phyloP scores from a whole-genome alignment of 2,113 vertebrate species.

The Lutjanus erythropterus region DNA sequence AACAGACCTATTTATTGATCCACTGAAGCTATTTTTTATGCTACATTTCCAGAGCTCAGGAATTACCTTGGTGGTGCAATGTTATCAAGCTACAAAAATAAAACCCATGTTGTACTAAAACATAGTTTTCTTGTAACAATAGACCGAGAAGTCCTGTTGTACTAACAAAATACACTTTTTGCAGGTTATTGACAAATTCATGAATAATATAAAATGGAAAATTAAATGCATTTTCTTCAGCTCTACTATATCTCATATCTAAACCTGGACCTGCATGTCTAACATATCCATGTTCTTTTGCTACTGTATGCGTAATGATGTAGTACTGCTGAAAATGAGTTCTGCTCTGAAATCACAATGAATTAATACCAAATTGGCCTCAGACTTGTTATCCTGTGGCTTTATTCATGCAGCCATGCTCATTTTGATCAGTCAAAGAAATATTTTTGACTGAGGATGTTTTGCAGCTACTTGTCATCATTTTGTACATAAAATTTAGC shows the following conservation, averaged over 20 bases:
- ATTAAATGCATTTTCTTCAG: background rate
- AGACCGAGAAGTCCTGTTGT: background rate
- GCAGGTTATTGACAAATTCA: slow-evolving; percentile 38
- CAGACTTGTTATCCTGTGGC: slow-evolving; percentile 11
- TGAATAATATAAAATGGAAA: slow-evolving; percentile 36
- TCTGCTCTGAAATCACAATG: slow-evolving; percentile 13
- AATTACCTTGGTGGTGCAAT: background rate
- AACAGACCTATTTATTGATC: background rate
- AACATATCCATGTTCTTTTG: slow-evolving; percentile 7
- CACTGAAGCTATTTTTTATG: background rate
- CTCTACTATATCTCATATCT: background rate
- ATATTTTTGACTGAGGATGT: slow-evolving; percentile 8
- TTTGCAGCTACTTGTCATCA: slow-evolving; percentile 34
- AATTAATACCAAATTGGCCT: slow-evolving; percentile 26
- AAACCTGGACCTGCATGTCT: background rate
- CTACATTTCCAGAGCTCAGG: background rate
- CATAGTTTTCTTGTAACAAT: background rate
- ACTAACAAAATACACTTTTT: slow-evolving; percentile 13
- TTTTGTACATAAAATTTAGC: slow-evolving; percentile 39
- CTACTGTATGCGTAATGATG: slow-evolving; percentile 6
- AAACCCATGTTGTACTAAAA: background rate
- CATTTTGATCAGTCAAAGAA: slow-evolving; percentile 32
- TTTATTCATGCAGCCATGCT: slow-evolving; percentile 20
- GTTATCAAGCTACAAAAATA: background rate
- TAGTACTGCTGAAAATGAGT: slow-evolving; percentile 4